Evolutionary conservation across 1,140 invertebrate genomes (phyloP), one percentile per base, ranked within the genome.

Genomic region (Ptiloglossa arizonensis): DNA sequence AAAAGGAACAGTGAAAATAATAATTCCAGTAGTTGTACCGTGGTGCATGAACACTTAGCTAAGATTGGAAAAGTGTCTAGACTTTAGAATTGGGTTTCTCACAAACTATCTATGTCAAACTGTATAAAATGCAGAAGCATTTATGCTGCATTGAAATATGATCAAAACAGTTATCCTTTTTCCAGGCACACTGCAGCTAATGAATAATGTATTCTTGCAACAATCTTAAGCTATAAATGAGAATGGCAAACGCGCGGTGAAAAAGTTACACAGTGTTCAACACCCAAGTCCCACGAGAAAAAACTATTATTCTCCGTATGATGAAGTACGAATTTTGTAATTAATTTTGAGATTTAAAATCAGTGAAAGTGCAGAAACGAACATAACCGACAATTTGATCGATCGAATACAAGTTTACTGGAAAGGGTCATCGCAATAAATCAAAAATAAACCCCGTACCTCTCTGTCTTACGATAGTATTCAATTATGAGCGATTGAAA

Each of bases 51-150:
- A 63, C 44, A 63, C 57, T 72, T 32, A 38, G 22, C 27, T 63
- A 72, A 72, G 70, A 72, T 72, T 72, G 44, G 70, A 38, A 35
- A 72, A 72, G 41, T 72, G 62, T 72, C 69, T n/a, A 38, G 38
- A 70, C 52, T 27, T 57, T 38, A 52, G 24, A 29, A 72, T 24
- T 38, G 15, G 44, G 2, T 48, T 63, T 32, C 15, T 50, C 57
- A 27, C 52, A 15, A 52, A 50, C 15, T 27, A n/a, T 62, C 44
- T 63, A 9, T 24, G 56, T 22, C 38, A 17, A 71, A 48, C 22
- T 71, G 5, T 48, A 38, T n/a, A 11, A 24, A 9, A 44, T 29
- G 24, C 38, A 29, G 17, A 29, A 19, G n/a, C 38, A 44, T 35
- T 60, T 46, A 19, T 48, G 22, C 29, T 60, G 60, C 68, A 35